Base-by-base conservation (phyloP, 2,888 invertebrate species). In the Lithodes maja region DNA sequence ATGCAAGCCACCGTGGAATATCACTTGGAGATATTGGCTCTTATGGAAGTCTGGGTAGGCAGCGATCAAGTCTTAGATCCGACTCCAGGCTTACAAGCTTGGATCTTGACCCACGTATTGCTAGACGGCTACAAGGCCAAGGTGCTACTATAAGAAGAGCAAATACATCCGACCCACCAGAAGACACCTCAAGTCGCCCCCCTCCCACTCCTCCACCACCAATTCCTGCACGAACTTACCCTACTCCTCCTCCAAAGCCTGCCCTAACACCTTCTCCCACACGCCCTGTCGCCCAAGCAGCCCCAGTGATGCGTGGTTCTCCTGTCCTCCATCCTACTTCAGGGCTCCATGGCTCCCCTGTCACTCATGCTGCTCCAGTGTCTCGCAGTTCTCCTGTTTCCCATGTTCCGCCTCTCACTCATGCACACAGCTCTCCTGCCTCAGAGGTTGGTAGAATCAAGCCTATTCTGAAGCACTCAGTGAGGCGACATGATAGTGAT, bases 381-480 rank as follows among this genome's bases (percentile, higher is more conserved):
- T 2, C 17, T 1, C 54, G 3, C 1, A 54, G 53, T 15, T 55
- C 55, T 0, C 55, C 79, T n/a, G 3, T 1, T 5, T 33, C 33
- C 33, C 33, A 33, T 33, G 33, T 33, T 33, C 33, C 33, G 33
- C 33, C 33, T 33, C 33, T 33, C 33, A 33, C 33, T 33, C 33
- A 33, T 33, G 33, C 33, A 33, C 33, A 33, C 33, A 33, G 33
- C 33, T 33, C 33, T 33, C 33, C 33, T 33, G 33, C 33, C 33
- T 33, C 33, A 33, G 75, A 3, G 33, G 77, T 55, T 7, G 15
- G 12, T 17, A 75, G 52, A 17, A 77, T 84, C 52, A 54, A 61
- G 12, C 74, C 84, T 3, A 84, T 77, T 49, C 61, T 84, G 75
- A 84, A 84, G 50, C 17, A 75, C 12, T 1, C 84, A 3, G 74